A percentile compares a stretch with the other conserved stretches of the same genome.
These are phyloP conservation scores for Fregetta grallaria DNA, from an alignment of 2,113 vertebrate genomes.

Conservation along the genomic window DNA sequence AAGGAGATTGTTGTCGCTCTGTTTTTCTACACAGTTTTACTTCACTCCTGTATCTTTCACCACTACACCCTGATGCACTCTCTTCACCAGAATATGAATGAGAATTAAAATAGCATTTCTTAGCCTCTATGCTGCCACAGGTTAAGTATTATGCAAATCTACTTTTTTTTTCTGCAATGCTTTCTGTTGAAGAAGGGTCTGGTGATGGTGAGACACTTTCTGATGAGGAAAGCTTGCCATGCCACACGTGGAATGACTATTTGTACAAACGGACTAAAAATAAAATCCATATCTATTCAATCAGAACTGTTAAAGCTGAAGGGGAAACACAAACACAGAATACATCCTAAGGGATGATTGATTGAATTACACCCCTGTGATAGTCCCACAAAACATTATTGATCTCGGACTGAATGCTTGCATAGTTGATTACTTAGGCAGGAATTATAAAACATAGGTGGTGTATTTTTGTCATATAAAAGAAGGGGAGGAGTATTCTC, in stretches of 20 bases:
- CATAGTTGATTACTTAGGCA: neutral
- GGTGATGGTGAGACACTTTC: neutral
- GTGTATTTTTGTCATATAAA: neutral
- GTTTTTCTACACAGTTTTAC: neutral
- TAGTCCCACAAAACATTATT: neutral
- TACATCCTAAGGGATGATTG: neutral
- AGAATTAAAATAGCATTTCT: neutral
- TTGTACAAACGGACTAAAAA: neutral
- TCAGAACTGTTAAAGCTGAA: neutral
- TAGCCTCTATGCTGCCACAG: neutral
- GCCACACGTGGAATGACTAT: fast-evolving
- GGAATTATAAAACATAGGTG: neutral
- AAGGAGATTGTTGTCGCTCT: neutral
- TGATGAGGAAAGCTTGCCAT: neutral
- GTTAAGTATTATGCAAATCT: neutral
- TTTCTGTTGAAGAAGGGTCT: neutral
- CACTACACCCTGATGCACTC: neutral
- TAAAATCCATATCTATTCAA: neutral
- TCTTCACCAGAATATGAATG: neutral
- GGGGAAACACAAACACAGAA: neutral
- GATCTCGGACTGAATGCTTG: neutral
- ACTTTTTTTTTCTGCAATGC: neutral
- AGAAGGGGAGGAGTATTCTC: neutral
- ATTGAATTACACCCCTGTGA: neutral
- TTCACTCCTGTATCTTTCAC: neutral